Evolutionary conservation across 2,888 invertebrate genomes (phyloP).

Genomic region (Kryphioiulus occultus): DNA sequence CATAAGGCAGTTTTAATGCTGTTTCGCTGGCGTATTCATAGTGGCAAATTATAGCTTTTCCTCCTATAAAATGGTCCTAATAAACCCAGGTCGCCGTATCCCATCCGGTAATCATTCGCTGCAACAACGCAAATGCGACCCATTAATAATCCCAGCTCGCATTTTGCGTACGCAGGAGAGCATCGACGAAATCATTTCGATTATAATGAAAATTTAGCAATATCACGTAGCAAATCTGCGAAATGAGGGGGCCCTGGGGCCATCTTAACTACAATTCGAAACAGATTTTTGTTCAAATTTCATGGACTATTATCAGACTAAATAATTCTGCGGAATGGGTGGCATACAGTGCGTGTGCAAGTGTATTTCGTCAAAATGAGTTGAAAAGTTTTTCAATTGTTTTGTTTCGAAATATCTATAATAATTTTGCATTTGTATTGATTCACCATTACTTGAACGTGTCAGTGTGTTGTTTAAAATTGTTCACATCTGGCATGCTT

Average conservation of each 20-base stretch:
- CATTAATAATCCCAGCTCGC: neutral
- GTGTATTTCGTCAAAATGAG: too few relatives aligned
- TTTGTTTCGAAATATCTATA: too few relatives aligned
- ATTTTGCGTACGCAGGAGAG: neutral
- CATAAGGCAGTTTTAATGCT: neutral
- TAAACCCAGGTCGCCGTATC: neutral
- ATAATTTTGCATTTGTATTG: too few relatives aligned
- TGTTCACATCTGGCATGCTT: too few relatives aligned
- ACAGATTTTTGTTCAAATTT: neutral
- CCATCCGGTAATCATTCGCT: conserved; percentile 15
- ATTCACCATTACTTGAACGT: too few relatives aligned
- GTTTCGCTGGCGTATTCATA: conserved; percentile 3
- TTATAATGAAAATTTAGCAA: neutral
- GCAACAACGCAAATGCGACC: neutral
- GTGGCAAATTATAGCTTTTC: conserved; percentile 15
- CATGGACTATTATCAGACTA: neutral
- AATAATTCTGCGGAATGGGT: too few relatives aligned
- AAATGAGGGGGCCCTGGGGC: neutral
- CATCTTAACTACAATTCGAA: neutral
- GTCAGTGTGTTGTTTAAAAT: too few relatives aligned
- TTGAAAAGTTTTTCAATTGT: too few relatives aligned
- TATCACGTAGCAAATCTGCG: conserved; percentile 13
- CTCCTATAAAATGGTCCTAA: neutral
- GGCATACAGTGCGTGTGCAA: too few relatives aligned
- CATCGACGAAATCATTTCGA: neutral